Evolutionary conservation across 2,113 vertebrate species (phyloP).

Genomic region (Pavo muticus): DNA sequence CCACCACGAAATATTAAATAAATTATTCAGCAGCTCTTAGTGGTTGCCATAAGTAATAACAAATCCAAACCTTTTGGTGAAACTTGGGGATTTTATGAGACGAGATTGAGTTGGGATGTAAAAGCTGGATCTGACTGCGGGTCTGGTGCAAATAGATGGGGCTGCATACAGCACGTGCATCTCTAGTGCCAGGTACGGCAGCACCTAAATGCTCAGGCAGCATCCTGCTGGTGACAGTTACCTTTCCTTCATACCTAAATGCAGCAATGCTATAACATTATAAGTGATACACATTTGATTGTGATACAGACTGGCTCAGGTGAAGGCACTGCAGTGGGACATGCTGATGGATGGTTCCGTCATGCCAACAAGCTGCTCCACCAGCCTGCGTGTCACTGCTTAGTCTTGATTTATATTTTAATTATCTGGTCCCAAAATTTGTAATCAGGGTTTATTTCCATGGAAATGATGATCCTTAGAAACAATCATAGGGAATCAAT

Average conservation of each 20-base stretch:
- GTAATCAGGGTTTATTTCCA: not conserved
- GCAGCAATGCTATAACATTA: accelerated
- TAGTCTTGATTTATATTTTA: accelerated
- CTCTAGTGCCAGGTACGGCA: accelerated
- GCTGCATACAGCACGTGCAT: accelerated
- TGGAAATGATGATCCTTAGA: accelerated
- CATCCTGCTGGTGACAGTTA: accelerated
- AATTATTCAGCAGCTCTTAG: not conserved
- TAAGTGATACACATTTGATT: accelerated
- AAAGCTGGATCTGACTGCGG: not conserved
- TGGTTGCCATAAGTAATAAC: not conserved
- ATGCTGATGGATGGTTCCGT: too few species aligned
- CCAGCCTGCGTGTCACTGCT: not conserved
- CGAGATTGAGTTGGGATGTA: not conserved
- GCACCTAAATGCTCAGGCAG: accelerated
- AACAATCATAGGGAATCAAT: not conserved
- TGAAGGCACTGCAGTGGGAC: not conserved
- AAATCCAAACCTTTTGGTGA: not conserved
- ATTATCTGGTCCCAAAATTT: not conserved
- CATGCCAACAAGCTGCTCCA: accelerated
- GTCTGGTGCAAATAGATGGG: accelerated
- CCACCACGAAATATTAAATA: not conserved
- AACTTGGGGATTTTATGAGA: not conserved
- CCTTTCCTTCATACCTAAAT: not conserved
- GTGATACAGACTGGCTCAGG: accelerated